phyloP scores from a whole-genome alignment of 2,113 vertebrate genomes.

The Paradoxurus hermaphroditus region DNA sequence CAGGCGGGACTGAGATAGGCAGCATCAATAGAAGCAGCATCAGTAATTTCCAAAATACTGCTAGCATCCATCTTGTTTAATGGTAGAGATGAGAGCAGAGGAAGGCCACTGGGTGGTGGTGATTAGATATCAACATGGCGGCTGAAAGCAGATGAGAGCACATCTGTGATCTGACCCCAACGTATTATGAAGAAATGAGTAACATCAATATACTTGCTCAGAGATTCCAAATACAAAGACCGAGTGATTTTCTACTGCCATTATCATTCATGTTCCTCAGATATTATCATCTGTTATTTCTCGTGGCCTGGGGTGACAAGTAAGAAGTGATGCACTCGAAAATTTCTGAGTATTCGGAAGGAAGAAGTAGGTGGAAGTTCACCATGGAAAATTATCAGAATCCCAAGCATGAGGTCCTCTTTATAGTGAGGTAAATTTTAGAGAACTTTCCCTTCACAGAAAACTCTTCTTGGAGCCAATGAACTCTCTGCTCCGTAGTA shows the following conservation, averaged over 20 bases:
- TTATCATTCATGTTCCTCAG: not conserved
- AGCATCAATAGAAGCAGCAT: rapidly evolving
- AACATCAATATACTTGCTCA: not conserved
- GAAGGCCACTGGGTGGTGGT: not conserved
- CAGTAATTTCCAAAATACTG: not conserved
- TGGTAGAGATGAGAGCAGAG: not conserved
- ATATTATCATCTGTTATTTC: not conserved
- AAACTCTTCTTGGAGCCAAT: not conserved
- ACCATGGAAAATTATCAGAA: not conserved
- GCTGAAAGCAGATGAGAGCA: not conserved
- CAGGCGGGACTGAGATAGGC: not conserved
- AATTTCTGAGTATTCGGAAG: not conserved
- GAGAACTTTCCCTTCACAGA: not conserved
- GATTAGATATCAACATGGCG: not conserved
- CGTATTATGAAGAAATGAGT: not conserved
- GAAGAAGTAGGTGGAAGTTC: not conserved
- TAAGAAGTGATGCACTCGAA: not conserved
- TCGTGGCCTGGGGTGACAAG: not conserved
- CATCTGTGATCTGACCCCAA: rapidly evolving
- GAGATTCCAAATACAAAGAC: not conserved
- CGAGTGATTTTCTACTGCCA: not conserved
- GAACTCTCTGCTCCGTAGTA: not conserved
- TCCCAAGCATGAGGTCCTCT: not conserved
- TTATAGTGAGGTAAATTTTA: not conserved
- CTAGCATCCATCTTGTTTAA: not conserved